Base-by-base conservation (phyloP, 2,888 invertebrate species). In the Noctua comes region DNA sequence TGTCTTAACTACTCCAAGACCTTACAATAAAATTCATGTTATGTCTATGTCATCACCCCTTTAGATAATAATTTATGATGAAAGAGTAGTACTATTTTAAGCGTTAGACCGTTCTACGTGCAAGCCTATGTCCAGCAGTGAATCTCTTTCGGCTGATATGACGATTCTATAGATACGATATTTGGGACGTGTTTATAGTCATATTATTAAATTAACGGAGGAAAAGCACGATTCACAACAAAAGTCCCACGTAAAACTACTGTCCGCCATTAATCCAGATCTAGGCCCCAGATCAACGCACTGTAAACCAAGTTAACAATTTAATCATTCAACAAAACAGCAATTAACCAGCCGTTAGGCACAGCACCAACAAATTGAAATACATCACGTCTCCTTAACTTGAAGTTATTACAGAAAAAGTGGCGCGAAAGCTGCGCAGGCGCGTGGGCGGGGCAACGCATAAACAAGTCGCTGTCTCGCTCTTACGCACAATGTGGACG, bases 341-440 rank as follows among this genome's bases (percentile, higher is more conserved):
- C 76, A 83, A 86, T 86, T 85, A 83, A 64, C 91, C 90, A 92
- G 89, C 89, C 89, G 91, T 91, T 92, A 91, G 91, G 87, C 88
- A 87, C 89, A 80, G 77, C 82, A 91, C 88, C 89, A 90, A 86
- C 90, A 89, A 88, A 88, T 89, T 91, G 91, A 91, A 83, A 79
- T 83, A 85, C 83, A 83, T 76, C 76, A 86, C 57, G 79, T 86
- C 86, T 83, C 88, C 89, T 89, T 88, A 81, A 89, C 86, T 86
- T 88, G 85, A 89, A 91, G 92, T 94, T 92, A 93, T 92, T 89
- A 92, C 91, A 93, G 93, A 93, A 95, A 95, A 95, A 94, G 91
- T 92, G 92, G 90, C 92, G 92, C 93, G 89, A 90, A 89, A 88
- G 78, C 82, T 91, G 93, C 94, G 93, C 93, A 78, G 88, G 92